Evolutionary conservation across 1,140 invertebrate genomes (phyloP).

Genomic region (Arctopsyche grandis): DNA sequence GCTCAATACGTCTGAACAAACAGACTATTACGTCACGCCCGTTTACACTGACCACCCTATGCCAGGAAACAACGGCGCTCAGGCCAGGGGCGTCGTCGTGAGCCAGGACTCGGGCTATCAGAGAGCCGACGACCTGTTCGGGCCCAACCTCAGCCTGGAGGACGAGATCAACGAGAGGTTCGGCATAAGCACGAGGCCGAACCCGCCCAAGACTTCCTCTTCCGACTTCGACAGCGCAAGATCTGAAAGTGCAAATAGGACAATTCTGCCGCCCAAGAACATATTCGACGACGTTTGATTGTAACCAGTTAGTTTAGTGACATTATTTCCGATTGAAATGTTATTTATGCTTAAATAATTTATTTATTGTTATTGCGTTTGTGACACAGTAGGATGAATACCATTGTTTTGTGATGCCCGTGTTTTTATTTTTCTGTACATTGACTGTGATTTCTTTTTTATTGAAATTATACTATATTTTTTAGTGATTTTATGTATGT

Average conservation of each 20-base stretch:
- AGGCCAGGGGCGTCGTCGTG: slow-evolving; percentile 54
- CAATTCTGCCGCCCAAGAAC: slow-evolving; percentile 77
- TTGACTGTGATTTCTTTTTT: slow-evolving; percentile 15
- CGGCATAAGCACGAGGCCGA: slow-evolving; percentile 68
- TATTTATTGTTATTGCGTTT: slow-evolving; percentile 7
- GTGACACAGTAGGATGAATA: not conserved
- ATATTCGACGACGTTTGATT: slow-evolving; percentile 88
- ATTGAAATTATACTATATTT: not conserved
- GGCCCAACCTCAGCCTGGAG: slow-evolving; percentile 60
- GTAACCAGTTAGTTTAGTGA: not conserved
- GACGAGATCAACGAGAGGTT: slow-evolving; percentile 72
- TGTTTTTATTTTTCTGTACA: not conserved
- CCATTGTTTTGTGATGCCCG: not conserved
- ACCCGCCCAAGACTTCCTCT: slow-evolving; percentile 56
- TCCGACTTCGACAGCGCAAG: slow-evolving; percentile 50
- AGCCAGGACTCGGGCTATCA: slow-evolving; percentile 55
- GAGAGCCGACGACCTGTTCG: slow-evolving; percentile 51
- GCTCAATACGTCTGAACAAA: slow-evolving; percentile 62
- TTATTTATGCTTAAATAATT: not conserved
- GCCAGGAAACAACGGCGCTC: slow-evolving; percentile 61
- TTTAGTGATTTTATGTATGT: too few species aligned
- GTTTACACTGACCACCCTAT: slow-evolving; percentile 58
- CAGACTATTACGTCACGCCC: slow-evolving; percentile 66
- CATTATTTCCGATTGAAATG: not conserved
- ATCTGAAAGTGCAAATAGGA: slow-evolving; percentile 65